Evolutionary conservation across 2,113 vertebrate species (phyloP).

Genomic region (Erpornis zantholeuca): DNA sequence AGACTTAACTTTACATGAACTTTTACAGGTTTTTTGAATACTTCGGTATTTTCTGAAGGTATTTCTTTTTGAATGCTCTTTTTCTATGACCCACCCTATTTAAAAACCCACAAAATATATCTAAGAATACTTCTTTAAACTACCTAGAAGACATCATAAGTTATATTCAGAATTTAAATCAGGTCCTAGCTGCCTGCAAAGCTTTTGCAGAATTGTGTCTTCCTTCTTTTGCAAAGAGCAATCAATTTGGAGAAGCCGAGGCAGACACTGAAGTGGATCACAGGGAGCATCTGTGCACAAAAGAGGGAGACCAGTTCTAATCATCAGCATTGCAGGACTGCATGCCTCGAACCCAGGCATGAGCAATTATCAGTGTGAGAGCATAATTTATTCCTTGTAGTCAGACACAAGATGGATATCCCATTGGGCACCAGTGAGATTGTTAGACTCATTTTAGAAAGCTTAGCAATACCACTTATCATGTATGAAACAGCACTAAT

Average conservation of each 20-base stretch:
- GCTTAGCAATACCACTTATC: neutral
- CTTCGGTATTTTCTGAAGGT: neutral
- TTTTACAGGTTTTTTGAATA: neutral
- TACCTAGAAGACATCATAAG: neutral
- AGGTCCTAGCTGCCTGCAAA: neutral
- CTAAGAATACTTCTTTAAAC: neutral
- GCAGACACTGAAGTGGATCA: neutral
- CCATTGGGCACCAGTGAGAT: neutral
- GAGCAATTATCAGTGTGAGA: conserved; percentile 18
- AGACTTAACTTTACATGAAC: neutral
- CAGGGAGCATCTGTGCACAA: neutral
- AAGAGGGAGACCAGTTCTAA: neutral
- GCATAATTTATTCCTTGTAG: conserved; percentile 18
- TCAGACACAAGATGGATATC: conserved; percentile 22
- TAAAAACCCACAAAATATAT: neutral
- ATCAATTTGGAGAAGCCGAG: neutral
- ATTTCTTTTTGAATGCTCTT: neutral
- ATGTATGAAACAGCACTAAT: neutral
- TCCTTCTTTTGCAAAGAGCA: neutral
- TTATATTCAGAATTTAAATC: neutral
- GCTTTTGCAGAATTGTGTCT: neutral
- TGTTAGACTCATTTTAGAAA: neutral
- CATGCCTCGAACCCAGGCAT: conserved; percentile 15
- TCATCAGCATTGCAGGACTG: neutral
- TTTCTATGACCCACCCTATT: neutral